A percentile compares a stretch with the other conserved stretches of the same genome.
phyloP scores from a whole-genome alignment of 2,888 invertebrate species.

The Cantharis flavilabris region DNA sequence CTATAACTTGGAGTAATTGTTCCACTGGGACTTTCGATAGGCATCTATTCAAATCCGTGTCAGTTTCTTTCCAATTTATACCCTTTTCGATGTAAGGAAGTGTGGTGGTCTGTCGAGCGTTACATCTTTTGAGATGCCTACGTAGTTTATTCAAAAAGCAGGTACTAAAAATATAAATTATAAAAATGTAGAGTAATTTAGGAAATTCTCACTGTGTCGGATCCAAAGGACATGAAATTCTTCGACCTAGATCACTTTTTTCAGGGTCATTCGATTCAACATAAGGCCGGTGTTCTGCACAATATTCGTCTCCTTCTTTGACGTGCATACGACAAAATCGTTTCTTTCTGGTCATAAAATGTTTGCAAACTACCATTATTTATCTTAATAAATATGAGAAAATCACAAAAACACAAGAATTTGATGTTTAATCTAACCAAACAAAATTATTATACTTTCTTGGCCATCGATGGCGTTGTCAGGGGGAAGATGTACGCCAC shows the following conservation, averaged over 20 bases:
- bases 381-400: background rate
- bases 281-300: conserved; percentile 70
- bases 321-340: conserved; percentile 78
- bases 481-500: background rate
- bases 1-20: conserved; percentile 53
- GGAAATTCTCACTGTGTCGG: conserved; percentile 66
- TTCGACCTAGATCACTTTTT: conserved; percentile 45
- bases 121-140: conserved; percentile 75
- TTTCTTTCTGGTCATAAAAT: conserved; percentile 72
- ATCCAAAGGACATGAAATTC: conserved; percentile 75
- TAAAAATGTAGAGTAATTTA: background rate
- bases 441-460: background rate
- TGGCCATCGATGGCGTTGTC: too few species aligned
- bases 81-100: conserved; percentile 61
- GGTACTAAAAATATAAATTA: conserved; percentile 58
- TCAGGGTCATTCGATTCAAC: conserved; percentile 21
- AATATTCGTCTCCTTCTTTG: conserved; percentile 68
- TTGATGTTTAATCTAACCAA: background rate
- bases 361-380: conserved; percentile 59
- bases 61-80: conserved; percentile 55
- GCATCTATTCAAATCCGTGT: conserved; percentile 39
- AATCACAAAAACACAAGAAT: background rate
- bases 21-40: conserved; percentile 52
- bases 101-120: conserved; percentile 62
- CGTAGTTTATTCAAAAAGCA: conserved; percentile 69